Evolutionary conservation across 2,797 vertebrate genomes (phyloP).

Genomic region (Phataginus tricuspis): DNA sequence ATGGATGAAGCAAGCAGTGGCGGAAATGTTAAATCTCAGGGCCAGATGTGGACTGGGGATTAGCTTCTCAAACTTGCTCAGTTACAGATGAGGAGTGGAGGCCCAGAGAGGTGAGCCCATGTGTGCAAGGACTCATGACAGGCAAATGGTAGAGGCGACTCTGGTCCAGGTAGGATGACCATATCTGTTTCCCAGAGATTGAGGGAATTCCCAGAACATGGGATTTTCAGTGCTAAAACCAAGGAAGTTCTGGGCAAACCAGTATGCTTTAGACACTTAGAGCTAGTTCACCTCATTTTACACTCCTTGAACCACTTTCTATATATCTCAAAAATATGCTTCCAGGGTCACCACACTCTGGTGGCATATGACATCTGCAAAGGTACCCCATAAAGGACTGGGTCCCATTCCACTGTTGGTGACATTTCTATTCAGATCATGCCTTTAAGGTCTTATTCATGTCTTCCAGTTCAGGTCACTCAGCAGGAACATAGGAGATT

Average conservation of each 20-base stretch:
- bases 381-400: neutral
- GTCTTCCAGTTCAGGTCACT: neutral
- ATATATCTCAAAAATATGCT: neutral
- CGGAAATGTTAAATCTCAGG: neutral
- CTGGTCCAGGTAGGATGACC: neutral
- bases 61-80: neutral
- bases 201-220: neutral
- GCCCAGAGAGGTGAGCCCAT: neutral
- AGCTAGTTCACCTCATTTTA: neutral
- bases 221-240: neutral
- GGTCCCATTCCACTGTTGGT: neutral
- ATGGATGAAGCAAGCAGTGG: neutral
- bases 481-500: neutral
- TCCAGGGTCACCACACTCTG: neutral
- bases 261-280: neutral
- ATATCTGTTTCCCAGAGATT: neutral
- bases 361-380: neutral
- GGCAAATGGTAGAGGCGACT: neutral
- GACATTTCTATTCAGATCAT: neutral
- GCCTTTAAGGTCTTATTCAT: neutral
- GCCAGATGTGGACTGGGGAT: neutral
- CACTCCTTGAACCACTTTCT: neutral
- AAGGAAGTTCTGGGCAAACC: neutral
- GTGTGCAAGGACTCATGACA: neutral
- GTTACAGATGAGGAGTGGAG: neutral